Evolutionary conservation across 1,140 invertebrate genomes (phyloP), one percentile per base, ranked within the genome.

Genomic region (Drosophila erecta): DNA sequence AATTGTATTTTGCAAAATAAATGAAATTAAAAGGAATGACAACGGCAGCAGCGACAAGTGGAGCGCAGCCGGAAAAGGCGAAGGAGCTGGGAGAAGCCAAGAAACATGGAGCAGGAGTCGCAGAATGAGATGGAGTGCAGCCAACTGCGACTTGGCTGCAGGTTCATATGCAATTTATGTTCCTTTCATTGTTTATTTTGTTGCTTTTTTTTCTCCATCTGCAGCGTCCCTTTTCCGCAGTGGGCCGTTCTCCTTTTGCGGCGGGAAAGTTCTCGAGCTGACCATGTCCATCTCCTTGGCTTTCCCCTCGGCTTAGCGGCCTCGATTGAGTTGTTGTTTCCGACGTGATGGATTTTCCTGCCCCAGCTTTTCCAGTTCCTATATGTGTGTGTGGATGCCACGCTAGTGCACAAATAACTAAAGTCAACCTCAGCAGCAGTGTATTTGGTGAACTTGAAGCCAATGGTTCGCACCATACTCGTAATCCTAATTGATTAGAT

Each of bases 1-100:
- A 85, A 85, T 85, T 85, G 81, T 85, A 85, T 87, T 87, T 87
- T 87, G 83, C 83, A 84, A 90, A 89, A 84, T 89, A 87, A 86
- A 87, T 89, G 75, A 87, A 83, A 87, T 90, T 89, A 86, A 86
- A 87, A 86, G 78, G 79, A 83, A 86, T 79, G 79, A 79, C 83
- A 87, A 86, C 83, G 51, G 62, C 79, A 67, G 74, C 70, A 79
- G 71, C 64, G 59, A 81, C 75, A 77, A 77, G 64, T 70, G 75
- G 73, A 76, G 64, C 60, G 60, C 33, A 24, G 50, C 53, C 40
- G 54, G 55, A 66, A 66, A 66, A 66, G 62, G 62, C 64, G 27
- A 67, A 67, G 64, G 64, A 67, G 61, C 60, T 53, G 59, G 35
- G 2, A 60, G 38, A 61, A 35, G 38, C 58, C 46, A 66, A 37